Conservation (phyloP, 2,888 invertebrate genomes). For the Cryptus viduatorius region DNA sequence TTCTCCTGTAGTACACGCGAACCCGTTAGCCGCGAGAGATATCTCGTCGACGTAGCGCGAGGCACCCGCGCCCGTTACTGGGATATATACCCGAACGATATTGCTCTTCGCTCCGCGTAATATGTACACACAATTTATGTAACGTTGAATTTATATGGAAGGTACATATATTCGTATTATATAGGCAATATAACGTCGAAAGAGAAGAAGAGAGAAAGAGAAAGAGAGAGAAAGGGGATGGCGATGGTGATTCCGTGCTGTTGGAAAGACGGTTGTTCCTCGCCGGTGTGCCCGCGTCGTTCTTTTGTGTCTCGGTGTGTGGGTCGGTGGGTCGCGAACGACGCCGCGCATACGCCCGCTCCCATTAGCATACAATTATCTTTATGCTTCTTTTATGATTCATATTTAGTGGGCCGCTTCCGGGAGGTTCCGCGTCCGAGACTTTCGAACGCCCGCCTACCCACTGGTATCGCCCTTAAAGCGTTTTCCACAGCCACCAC, state of each 20-base stretch:
- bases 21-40: background rate
- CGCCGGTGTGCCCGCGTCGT: constrained; percentile 39
- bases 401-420: constrained; percentile 77
- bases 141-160: constrained; percentile 59
- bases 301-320: constrained; percentile 10
- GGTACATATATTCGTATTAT: constrained; percentile 63
- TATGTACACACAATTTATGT: constrained; percentile 60
- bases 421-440: constrained; percentile 47
- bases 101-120: constrained; percentile 57
- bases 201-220: background rate
- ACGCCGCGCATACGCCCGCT: constrained; percentile 76
- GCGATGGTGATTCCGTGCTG: constrained; percentile 15
- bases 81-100: constrained; percentile 49
- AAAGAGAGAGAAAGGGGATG: background rate
- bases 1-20: background rate
- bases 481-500: constrained; percentile 26
- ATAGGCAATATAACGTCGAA: constrained; percentile 59
- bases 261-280: constrained; percentile 39
- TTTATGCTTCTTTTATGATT: constrained; percentile 80
- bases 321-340: constrained; percentile 69
- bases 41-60: background rate
- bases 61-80: constrained; percentile 3
- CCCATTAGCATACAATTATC: constrained; percentile 82
- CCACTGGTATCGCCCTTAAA: constrained; percentile 37
- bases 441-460: constrained; percentile 29